Evolutionary conservation across 2,113 vertebrate species (phyloP).

Genomic region (Chloebia gouldiae): DNA sequence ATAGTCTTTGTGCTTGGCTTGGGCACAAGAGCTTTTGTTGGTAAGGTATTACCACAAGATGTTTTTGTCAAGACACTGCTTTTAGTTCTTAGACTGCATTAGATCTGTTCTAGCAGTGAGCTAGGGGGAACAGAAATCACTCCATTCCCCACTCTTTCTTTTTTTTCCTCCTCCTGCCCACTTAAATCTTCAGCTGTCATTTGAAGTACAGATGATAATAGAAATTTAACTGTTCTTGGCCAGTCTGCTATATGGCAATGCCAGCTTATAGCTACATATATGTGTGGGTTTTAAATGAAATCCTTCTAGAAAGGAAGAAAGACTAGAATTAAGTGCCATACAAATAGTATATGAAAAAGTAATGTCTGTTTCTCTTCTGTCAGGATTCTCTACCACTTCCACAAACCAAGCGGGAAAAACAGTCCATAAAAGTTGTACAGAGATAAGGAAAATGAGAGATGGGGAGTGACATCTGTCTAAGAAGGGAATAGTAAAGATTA

Average conservation of each 20-base stretch:
- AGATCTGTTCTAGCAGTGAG: neutral
- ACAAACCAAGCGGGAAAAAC: accelerated
- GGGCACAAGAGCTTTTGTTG: neutral
- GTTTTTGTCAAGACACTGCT: neutral
- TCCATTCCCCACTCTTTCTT: neutral
- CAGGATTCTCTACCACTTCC: neutral
- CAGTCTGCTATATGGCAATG: neutral
- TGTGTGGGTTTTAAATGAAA: neutral
- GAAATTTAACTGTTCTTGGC: neutral
- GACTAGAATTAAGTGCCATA: neutral
- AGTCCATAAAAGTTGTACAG: neutral
- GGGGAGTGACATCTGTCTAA: neutral
- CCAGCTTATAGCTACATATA: neutral
- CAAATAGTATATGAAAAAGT: neutral
- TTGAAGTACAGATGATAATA: neutral
- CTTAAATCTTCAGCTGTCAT: neutral
- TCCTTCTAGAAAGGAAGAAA: neutral
- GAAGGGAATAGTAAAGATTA: neutral
- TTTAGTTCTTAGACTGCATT: neutral
- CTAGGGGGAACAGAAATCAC: neutral
- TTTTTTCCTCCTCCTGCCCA: neutral
- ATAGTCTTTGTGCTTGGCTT: neutral
- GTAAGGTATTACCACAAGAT: neutral
- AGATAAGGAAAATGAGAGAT: neutral
- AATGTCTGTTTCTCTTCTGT: neutral